phyloP scores from a whole-genome alignment of 1,140 invertebrate genomes.

The Periplaneta americana region DNA sequence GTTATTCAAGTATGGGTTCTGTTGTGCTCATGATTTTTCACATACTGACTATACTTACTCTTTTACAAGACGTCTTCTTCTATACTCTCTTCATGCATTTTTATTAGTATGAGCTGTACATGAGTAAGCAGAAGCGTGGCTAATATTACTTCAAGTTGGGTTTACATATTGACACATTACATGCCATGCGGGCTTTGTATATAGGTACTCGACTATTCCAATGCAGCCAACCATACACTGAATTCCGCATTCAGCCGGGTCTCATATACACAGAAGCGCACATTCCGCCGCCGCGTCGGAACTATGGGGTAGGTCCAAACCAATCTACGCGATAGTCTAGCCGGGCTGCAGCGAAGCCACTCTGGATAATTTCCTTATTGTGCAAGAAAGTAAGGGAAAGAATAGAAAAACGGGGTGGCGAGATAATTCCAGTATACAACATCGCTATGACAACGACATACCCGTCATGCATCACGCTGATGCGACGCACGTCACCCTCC shows the following conservation, averaged over 20 bases:
- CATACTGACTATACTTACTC: too few relatives aligned
- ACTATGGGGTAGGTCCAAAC: neutral
- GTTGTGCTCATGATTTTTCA: too few relatives aligned
- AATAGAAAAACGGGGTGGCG: neutral
- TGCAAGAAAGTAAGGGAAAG: neutral
- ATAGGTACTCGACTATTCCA: neutral
- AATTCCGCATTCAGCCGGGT: neutral
- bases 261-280: neutral
- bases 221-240: neutral
- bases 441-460: neutral
- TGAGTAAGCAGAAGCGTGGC: neutral
- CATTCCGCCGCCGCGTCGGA: neutral
- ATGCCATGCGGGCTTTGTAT: neutral
- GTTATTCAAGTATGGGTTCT: too few relatives aligned
- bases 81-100: neutral
- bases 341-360: neutral
- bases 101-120: neutral
- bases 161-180: neutral
- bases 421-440: neutral
- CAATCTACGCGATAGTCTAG: neutral
- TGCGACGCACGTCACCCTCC: too few relatives aligned
- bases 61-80: too few relatives aligned
- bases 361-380: neutral
- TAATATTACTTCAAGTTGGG: neutral
- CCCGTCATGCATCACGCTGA: neutral